Conservation (phyloP, 1,140 invertebrate species). For the Meloidogyne floridensis region DNA sequence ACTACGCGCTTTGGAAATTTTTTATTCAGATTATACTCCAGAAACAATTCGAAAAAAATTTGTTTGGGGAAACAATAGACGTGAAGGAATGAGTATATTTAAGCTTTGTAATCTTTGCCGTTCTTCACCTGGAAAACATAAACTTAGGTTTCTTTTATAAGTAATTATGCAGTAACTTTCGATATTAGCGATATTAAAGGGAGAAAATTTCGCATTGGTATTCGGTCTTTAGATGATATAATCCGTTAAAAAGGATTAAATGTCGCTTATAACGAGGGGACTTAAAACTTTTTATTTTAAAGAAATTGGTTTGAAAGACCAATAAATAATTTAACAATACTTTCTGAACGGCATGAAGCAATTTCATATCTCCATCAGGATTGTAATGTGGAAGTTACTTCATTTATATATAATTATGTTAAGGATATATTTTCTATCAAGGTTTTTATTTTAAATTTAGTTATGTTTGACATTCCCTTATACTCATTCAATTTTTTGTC, state of each 20-base stretch:
- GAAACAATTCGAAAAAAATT: constrained; percentile 41
- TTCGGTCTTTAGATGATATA: too few species aligned
- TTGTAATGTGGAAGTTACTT: constrained; percentile 51
- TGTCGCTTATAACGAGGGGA: too few species aligned
- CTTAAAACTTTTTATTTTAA: neutral
- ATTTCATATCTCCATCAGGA: constrained; percentile 59
- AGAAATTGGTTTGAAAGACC: constrained; percentile 60
- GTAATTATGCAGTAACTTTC: neutral
- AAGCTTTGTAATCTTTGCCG: constrained; percentile 52
- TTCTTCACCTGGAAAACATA: constrained; percentile 43
- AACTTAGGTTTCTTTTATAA: constrained; percentile 28
- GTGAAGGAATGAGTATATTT: constrained; percentile 50
- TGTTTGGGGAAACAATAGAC: constrained; percentile 38
- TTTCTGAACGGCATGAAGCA: constrained; percentile 51
- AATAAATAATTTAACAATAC: constrained; percentile 44
- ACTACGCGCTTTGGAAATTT: constrained; percentile 49
- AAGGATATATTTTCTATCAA: constrained; percentile 43
- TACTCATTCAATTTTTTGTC: too few species aligned
- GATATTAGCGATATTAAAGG: too few species aligned
- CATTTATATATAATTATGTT: constrained; percentile 38
- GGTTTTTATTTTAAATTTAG: constrained; percentile 19
- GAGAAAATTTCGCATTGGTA: too few species aligned
- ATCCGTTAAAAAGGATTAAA: too few species aligned
- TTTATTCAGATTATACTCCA: constrained; percentile 48
- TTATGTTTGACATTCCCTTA: too few species aligned